phyloP scores from a whole-genome alignment of 1,140 invertebrate species.

The Papilio polyxenes region DNA sequence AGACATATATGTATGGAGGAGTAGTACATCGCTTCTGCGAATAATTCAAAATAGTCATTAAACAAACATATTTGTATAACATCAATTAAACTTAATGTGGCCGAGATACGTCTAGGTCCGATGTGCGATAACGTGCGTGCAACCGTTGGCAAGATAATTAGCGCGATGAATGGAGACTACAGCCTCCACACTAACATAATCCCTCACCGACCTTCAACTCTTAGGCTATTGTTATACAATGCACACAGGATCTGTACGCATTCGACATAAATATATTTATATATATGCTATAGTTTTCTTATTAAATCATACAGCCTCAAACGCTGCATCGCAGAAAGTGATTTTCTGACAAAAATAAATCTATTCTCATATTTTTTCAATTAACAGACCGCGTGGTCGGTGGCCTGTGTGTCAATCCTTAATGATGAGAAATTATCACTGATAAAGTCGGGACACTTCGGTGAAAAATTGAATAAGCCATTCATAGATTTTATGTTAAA shows the following conservation, averaged over 20 bases:
- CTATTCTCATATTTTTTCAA: too few relatives aligned
- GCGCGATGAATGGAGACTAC: slow-evolving; percentile 4
- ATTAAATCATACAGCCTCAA: too few relatives aligned
- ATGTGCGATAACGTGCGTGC: not conserved
- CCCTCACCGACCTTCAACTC: slow-evolving; percentile 12
- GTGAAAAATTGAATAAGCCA: too few relatives aligned
- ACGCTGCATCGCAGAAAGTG: too few relatives aligned
- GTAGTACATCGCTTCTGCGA: not conserved
- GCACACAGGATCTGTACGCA: not conserved
- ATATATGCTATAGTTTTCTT: too few relatives aligned
- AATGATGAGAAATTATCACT: too few relatives aligned
- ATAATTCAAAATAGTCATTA: not conserved
- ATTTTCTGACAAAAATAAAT: too few relatives aligned
- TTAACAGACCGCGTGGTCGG: too few relatives aligned
- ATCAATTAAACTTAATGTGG: not conserved
- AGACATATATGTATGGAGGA: too few relatives aligned
- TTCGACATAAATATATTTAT: not conserved
- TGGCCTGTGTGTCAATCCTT: too few relatives aligned
- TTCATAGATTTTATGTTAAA: too few relatives aligned
- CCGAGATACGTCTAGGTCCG: not conserved
- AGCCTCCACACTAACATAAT: not conserved
- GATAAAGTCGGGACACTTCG: too few relatives aligned
- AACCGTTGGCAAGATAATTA: slow-evolving; percentile 27
- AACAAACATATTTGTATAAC: not conserved
- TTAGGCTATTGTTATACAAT: not conserved